Evolutionary conservation across 2,797 vertebrate species (phyloP).

Genomic region (Diglossa cyanea): DNA sequence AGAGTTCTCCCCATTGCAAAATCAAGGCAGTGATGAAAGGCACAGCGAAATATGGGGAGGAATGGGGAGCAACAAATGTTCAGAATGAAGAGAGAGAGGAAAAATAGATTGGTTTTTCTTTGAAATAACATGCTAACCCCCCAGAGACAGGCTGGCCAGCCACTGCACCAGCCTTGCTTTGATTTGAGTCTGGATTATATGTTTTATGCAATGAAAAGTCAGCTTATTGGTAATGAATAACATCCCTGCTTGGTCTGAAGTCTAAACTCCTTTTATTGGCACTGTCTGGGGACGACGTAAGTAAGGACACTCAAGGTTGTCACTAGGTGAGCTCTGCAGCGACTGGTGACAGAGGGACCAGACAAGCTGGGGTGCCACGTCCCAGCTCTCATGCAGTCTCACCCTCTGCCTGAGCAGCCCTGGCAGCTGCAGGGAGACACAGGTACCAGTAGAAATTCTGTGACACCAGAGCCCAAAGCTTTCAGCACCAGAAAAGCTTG

Average conservation of each 20-base stretch:
- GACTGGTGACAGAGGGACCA: not conserved
- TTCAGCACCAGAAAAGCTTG: not conserved
- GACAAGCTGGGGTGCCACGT: not conserved
- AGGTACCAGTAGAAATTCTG: not conserved
- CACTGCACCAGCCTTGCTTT: conserved; percentile 16
- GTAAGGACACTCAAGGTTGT: conserved; percentile 56
- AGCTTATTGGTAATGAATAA: conserved; percentile 38
- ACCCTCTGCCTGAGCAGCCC: not conserved
- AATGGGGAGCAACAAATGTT: not conserved
- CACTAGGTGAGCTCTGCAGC: conserved; percentile 36
- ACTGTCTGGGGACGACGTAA: not conserved
- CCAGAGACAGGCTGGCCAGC: conserved; percentile 10
- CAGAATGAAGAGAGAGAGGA: not conserved
- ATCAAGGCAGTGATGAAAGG: conserved; percentile 2
- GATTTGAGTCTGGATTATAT: conserved; percentile 49
- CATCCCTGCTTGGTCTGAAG: conserved; percentile 1
- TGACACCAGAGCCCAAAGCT: not conserved
- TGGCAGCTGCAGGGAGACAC: accelerated
- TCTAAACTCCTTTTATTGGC: conserved; percentile 52
- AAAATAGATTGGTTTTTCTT: conserved; percentile 51
- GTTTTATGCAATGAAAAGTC: conserved; percentile 51
- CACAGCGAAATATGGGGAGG: not conserved
- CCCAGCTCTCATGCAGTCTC: not conserved
- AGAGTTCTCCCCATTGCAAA: not conserved
- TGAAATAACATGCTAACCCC: conserved; percentile 34